These are phyloP conservation scores for Scylla paramamosain DNA, from an alignment of 1,140 invertebrate species.

Conservation along the genomic window DNA sequence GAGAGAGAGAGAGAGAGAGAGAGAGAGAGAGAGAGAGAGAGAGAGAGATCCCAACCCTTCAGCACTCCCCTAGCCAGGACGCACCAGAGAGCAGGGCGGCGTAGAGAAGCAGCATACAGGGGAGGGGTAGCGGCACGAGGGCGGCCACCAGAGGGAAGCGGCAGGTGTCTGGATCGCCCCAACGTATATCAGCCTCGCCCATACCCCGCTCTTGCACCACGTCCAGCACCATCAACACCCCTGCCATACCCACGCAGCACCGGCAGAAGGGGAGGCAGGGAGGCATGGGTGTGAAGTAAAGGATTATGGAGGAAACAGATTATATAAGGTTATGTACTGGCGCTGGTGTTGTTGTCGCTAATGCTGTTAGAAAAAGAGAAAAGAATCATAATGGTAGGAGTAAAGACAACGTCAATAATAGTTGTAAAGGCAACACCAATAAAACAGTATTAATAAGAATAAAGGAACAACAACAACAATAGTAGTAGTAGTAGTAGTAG, in stretches of 20 bases:
- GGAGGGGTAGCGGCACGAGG: conserved; percentile 51
- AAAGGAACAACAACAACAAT: neutral
- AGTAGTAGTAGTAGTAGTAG: neutral
- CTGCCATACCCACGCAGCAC: neutral
- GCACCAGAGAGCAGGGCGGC: conserved; percentile 50
- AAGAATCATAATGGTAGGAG: no score
- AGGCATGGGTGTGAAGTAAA: neutral
- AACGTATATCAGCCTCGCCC: conserved; percentile 47
- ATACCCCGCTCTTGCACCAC: conserved; percentile 61
- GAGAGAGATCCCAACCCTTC: no score
- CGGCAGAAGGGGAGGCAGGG: neutral
- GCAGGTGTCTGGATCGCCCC: conserved; percentile 59
- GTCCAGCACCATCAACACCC: conserved; percentile 64
- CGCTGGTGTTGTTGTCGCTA: neutral
- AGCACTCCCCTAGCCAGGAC: neutral
- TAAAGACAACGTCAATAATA: no score
- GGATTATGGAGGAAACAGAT: neutral
- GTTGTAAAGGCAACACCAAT: no score
- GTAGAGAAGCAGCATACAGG: conserved; percentile 53
- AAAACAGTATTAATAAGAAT: no score
- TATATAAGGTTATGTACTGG: neutral
- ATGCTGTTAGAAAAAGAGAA: neutral
- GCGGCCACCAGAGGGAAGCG: conserved; percentile 50
- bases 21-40: no score
- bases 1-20: no score